Percentiles rank a stretch among this genome's conserved stretches.
Evolutionary conservation across 2,888 invertebrate species (phyloP).

Genomic region (Stenotaenia linearis): DNA sequence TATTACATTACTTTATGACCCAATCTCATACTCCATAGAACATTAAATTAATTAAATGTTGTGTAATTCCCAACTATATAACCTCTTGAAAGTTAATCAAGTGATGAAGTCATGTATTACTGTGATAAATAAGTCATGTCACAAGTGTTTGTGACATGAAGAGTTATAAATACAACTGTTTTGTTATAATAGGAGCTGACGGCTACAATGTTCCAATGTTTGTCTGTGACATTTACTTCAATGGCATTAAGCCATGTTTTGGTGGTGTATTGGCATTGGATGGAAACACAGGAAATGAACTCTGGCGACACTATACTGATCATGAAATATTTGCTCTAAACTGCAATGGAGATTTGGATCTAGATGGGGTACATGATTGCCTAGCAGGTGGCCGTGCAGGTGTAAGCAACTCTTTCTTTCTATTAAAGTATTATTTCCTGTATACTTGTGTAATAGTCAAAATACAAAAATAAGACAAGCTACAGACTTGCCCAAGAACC

Average conservation of each 20-base stretch:
- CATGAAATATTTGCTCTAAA: slow-evolving; percentile 68
- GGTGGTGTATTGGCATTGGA: slow-evolving; percentile 72
- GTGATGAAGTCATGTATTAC: no score
- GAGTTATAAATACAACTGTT: no score
- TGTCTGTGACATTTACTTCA: slow-evolving; percentile 61
- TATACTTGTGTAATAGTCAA: background rate
- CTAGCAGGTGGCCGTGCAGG: slow-evolving; percentile 66
- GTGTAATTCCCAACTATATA: no score
- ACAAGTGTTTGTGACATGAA: no score
- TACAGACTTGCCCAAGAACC: no score
- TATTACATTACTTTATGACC: no score
- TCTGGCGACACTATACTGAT: slow-evolving; percentile 68
- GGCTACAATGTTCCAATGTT: slow-evolving; percentile 53
- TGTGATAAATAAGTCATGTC: no score
- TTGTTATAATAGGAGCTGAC: slow-evolving; percentile 52
- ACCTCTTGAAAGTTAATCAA: no score
- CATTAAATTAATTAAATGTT: no score
- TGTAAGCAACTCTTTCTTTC: slow-evolving; percentile 50
- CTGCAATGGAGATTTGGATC: slow-evolving; percentile 64
- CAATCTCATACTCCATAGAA: no score
- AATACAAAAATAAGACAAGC: no score
- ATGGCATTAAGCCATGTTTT: slow-evolving; percentile 60
- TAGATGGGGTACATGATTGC: slow-evolving; percentile 65
- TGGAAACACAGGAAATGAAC: slow-evolving; percentile 61
- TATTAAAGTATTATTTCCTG: no score